Evolutionary conservation across 2,113 vertebrate species (phyloP), one percentile per base, ranked within the genome.

Genomic region (Xerus inauris): DNA sequence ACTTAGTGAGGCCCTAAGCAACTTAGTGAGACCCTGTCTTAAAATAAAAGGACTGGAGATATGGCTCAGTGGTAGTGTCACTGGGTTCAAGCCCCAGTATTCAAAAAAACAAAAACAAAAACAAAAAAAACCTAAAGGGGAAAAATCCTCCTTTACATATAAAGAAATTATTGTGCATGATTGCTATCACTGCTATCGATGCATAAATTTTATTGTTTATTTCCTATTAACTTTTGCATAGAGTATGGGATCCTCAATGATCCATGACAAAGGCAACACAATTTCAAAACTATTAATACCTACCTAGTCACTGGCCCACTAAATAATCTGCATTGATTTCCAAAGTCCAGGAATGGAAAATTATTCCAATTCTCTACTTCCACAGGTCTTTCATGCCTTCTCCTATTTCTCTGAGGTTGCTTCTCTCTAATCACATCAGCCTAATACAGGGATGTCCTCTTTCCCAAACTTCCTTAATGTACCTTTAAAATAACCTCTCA

Each of bases 101-200:
- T 62, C 20, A 9, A 26, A 8, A 59, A 59, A 9, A 26, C 2
- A 59, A 59, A 24, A 62, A 62, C 10, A 62, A 62, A 62, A 62
- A 62, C 14, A 24, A 62, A 62, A 26, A 62, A 62, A 62, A 26
- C 9, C 22, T 62, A 62, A 62, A 62, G 20, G 22, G 71, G 73
- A 42, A 32, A 6, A 40, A 62, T 62, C 24, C 35, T 5, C 57
- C 30, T 35, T 76, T 19, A 30, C 7, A 22, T 49, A 75, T 69
- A 22, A 38, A 89, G 24, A 62, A 19, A 54, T 62, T 2, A 62
- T 62, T 6, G 8, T 71, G 45, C 64, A 80, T 42, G 13, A 38
- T 0, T 42, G 62, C 10, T 24, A 14, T 22, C 47, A 12, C 0
- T 30, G 42, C 8, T 24, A 19, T 22, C 47, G 12, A 45, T 14